Evolutionary conservation across 2,113 vertebrate species (phyloP), one percentile per base, ranked within the genome.

Genomic region (Alosa alosa): DNA sequence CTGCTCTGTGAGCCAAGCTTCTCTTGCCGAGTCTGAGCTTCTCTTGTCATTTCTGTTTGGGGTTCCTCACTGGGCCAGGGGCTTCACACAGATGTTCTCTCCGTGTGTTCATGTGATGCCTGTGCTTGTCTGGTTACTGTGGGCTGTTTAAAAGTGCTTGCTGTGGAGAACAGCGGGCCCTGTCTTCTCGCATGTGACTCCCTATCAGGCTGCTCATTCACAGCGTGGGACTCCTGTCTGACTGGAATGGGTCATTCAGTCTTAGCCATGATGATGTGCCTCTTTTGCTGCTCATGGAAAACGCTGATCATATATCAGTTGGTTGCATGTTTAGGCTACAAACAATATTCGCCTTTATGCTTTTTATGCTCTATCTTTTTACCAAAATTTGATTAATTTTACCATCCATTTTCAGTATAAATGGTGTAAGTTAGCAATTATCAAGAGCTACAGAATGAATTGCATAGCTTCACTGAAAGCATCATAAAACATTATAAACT

Each of bases 141-240:
- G 72, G 57, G 36, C 8, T 15, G 68, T 31, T 45, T 45, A 46
- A 46, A 4, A 4, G 55, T 22, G 20, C 47, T 87, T 45, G 81
- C 72, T 86, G 72, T 91, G 86, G 47, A 4, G 10, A 31, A 72
- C n/a, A 31, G n/a, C 25, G 36, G n/a, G n/a, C 10, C 64, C n/a
- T 36, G 9, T 36, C 64, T 11, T 36, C 25, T 72, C 8, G 64
- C 64, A 72, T 31, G 64, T 72, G 64, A 36, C 64, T 36, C 8
- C 3, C 64, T 72, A 36, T 72, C 22, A 7, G 60, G 0, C 60
- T 25, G 60, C 64, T 72, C 64, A 3, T 25, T 72, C 64, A 1
- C 9, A 13, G 25, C 1, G 57, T n/a, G 57, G 57, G 57, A 10
- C 57, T 8, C 57, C 5, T 6, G n/a, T n/a, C 3, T 72, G 10